These are phyloP conservation scores for Cryptoleucopteryx plumbea DNA, from an alignment of 2,113 vertebrate species.

Conservation along the genomic window DNA sequence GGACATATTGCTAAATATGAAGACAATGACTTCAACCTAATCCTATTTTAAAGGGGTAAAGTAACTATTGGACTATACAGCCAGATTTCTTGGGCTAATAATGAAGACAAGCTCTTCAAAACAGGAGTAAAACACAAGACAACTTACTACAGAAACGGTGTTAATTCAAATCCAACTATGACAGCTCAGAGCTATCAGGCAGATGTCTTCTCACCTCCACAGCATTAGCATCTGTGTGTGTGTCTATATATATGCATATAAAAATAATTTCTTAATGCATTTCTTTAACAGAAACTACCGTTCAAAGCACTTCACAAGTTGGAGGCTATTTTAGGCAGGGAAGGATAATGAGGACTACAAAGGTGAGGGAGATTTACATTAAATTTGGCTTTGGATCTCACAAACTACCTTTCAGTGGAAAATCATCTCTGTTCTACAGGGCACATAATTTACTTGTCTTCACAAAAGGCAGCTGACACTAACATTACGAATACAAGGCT, in stretches of 20 bases:
- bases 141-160: not conserved
- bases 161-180: not conserved
- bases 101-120: not conserved
- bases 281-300: not conserved
- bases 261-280: conserved; percentile 15
- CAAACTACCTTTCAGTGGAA: not conserved
- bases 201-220: conserved; percentile 18
- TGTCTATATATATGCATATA: not conserved
- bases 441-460: conserved; percentile 4
- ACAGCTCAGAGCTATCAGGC: not conserved
- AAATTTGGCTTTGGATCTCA: not conserved
- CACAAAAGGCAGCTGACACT: conserved; percentile 15
- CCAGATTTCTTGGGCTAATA: not conserved
- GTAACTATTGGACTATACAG: not conserved
- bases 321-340: not conserved
- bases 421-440: not conserved
- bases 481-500: not conserved
- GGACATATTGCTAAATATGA: not conserved
- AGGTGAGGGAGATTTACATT: not conserved
- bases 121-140: not conserved
- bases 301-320: not conserved
- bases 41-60: not conserved
- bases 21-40: not conserved
- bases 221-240: not conserved
- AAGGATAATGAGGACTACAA: not conserved